A percentile compares a stretch with the other conserved stretches of the same genome.
Evolutionary conservation across 1,140 invertebrate genomes (phyloP).

Genomic region (Drosophila azteca): DNA sequence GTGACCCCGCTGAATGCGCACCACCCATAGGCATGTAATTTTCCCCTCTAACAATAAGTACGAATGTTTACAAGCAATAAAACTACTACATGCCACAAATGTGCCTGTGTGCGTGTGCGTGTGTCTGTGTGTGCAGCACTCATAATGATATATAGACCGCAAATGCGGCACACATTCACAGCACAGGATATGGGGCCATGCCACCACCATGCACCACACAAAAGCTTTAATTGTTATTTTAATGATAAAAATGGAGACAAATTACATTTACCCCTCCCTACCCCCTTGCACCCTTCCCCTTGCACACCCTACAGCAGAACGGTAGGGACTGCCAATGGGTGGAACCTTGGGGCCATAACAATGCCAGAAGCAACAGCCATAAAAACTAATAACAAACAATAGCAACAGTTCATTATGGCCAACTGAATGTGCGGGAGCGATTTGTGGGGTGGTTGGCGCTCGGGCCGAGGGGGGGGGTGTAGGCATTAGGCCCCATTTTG

Average conservation of each 20-base stretch:
- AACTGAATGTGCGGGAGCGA: conserved; percentile 7
- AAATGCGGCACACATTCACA: conserved; percentile 73
- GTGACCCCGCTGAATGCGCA: too few species aligned
- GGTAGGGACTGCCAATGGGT: background rate
- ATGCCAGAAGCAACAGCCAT: conserved; percentile 49
- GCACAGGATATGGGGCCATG: conserved; percentile 3
- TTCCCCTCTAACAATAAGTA: conserved; percentile 65
- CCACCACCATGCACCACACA: conserved; percentile 38
- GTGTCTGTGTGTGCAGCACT: conserved; percentile 1
- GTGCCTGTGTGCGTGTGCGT: too few species aligned
- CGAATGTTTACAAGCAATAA: conserved; percentile 81
- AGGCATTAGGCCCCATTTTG: conserved; percentile 53
- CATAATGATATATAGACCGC: conserved; percentile 73
- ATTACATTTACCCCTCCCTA: conserved; percentile 50
- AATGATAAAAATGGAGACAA: conserved; percentile 82
- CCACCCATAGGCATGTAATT: conserved; percentile 40
- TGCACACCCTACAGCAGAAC: too few species aligned
- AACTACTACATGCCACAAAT: conserved; percentile 54
- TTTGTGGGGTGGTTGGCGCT: too few species aligned
- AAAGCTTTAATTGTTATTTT: conserved; percentile 82
- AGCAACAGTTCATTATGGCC: conserved; percentile 77
- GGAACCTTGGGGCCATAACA: conserved; percentile 18
- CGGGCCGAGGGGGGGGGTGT: too few species aligned
- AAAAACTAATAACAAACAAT: conserved; percentile 81
- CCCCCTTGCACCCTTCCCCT: too few species aligned